Conservation (phyloP, 2,888 invertebrate species). For the Hypolimnas misippus region DNA sequence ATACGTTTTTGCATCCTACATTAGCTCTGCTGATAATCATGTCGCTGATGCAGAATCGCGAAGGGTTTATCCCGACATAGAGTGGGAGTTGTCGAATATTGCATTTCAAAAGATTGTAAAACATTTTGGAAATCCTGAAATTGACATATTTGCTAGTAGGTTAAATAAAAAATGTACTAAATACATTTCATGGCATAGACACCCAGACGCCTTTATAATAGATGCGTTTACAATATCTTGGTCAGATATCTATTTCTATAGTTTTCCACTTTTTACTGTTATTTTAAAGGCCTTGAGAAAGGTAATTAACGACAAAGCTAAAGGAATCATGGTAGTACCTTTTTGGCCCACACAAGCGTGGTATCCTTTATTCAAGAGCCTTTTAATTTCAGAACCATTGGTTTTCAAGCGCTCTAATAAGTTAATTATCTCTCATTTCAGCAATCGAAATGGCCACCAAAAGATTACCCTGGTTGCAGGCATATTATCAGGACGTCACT, state of each 20-base stretch:
- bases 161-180: neutral
- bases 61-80: constrained; percentile 40
- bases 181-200: neutral
- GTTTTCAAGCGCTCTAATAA: too few species aligned
- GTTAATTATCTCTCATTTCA: too few species aligned
- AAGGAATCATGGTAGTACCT: neutral
- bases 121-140: neutral
- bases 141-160: neutral
- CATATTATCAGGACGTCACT: neutral
- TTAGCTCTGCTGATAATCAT: constrained; percentile 48
- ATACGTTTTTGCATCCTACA: constrained; percentile 52
- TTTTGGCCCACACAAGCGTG: neutral
- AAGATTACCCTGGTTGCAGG: neutral
- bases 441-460: too few species aligned
- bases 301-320: neutral
- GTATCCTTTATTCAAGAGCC: neutral
- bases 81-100: constrained; percentile 36
- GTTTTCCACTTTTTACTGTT: neutral
- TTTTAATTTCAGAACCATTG: neutral
- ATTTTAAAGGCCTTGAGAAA: neutral
- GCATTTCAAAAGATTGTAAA: neutral
- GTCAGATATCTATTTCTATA: neutral
- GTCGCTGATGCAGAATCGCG: constrained; percentile 46
- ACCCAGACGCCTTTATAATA: neutral
- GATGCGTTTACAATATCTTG: neutral